Base-by-base conservation (phyloP, 2,113 vertebrate genomes). In the Aegithalos caudatus region DNA sequence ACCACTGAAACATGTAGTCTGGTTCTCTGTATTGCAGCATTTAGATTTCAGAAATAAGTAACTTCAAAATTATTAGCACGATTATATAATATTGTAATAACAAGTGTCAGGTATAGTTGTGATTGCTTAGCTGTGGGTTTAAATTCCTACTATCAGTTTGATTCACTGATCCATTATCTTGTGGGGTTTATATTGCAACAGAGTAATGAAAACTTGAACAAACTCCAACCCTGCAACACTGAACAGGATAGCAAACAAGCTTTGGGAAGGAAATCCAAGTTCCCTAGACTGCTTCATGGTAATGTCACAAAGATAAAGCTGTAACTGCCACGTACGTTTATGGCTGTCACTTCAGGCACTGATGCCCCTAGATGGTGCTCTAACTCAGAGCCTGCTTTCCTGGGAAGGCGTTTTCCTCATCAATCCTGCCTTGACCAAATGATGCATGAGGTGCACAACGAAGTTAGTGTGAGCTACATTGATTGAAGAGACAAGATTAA, bases 331-430 rank as follows among this genome's bases (percentile, higher is more conserved):
- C 31, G 12, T 53, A 16, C 12, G 18, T 58, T 66, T 40, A 50
- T 31, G 31, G 51, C 71, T 58, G 38, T 73, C 65, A 22, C n/a
- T 71, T 60, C 33, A 48, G 72, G 66, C 70, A 31, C 9, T 11
- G 35, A 10, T 88, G 53, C 88, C 92, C 44, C 91, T 96, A 96
- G 91, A 47, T 96, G 92, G 92, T 91, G 92, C 94, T 92, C 0
- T 81, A 84, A 92, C 28, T 84, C 69, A 94, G 81, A 77, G 35
- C 47, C 83, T 67, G 44, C 6, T 54, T 80, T 77, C 37, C 76
- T 38, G 4, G 61, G 56, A 66, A 67, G 27, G 40, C 56, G 8
- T 86, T 93, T 92, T 80, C 64, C 67, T 60, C 10, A 24, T 42
- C 7, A 42, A 1, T 80, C 88, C 71, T 73, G 50, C 33, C 81